phyloP scores from a whole-genome alignment of 2,113 vertebrate genomes.

The Nasalis larvatus region DNA sequence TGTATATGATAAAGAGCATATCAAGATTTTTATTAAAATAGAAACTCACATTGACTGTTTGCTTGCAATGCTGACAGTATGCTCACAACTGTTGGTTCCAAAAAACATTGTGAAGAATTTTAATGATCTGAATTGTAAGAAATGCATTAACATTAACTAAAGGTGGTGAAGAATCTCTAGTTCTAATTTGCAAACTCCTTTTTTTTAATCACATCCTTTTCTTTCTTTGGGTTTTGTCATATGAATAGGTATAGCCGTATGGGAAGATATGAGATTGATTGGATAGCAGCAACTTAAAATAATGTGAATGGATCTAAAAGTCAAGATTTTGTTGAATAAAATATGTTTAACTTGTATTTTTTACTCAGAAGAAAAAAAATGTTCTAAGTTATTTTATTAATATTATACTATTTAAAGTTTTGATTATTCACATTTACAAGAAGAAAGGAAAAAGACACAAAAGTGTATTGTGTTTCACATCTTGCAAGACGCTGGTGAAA shows the following conservation, averaged over 20 bases:
- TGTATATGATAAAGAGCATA: slow-evolving; percentile 50
- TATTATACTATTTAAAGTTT: neutral
- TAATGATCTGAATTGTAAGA: slow-evolving; percentile 68
- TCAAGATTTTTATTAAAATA: slow-evolving; percentile 70
- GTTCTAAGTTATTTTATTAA: neutral
- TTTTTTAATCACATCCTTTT: slow-evolving; percentile 47
- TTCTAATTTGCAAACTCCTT: slow-evolving; percentile 65
- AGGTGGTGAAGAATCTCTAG: slow-evolving; percentile 53
- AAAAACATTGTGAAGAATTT: slow-evolving; percentile 72
- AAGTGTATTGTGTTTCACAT: neutral
- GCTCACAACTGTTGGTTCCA: slow-evolving; percentile 55
- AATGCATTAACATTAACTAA: slow-evolving; percentile 50
- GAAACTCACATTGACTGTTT: slow-evolving; percentile 61
- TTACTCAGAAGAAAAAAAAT: slow-evolving; percentile 1
- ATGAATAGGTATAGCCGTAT: slow-evolving; percentile 39
- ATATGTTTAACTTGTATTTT: neutral
- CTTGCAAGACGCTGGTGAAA: slow-evolving; percentile 87
- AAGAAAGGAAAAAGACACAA: neutral
- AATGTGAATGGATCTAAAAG: neutral
- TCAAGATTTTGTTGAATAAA: slow-evolving; percentile 6
- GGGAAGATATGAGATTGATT: neutral
- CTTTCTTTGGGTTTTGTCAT: slow-evolving; percentile 41
- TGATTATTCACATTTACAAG: neutral
- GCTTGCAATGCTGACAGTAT: slow-evolving; percentile 51
- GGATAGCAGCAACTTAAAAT: slow-evolving; percentile 23